Base-by-base conservation (phyloP, 2,888 invertebrate genomes). In the Melikaiella ostensackeni region DNA sequence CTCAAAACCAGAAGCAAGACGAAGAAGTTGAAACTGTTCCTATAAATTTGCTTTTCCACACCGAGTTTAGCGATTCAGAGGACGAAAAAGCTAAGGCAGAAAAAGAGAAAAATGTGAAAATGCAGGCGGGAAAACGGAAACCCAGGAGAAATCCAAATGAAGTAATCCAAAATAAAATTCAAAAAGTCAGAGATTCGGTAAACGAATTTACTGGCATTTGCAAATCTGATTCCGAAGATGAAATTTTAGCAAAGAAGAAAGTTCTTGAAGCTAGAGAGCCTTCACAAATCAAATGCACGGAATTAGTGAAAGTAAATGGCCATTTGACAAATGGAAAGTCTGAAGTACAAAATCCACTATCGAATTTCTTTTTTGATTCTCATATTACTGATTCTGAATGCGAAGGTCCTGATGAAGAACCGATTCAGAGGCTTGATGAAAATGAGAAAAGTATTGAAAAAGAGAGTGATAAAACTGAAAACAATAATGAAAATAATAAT, bases 21-120 rank as follows among this genome's bases (percentile, higher is more conserved):
- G 19, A 33, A 73, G n/a, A 62, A 77, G 59, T 11, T 30, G 27
- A 50, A 50, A n/a, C 9, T 33, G 9, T 8, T 11, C 70, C 87
- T 7, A 74, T 86, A 27, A 90, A 90, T 84, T 90, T 84, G 75
- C 90, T 90, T 74, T 90, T 90, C 77, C 85, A 87, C 79, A 79
- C 83, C 6, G 86, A 88, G 13, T 80, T 83, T 30, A 84, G 87
- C 0, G 90, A 86, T 74, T 88, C 88, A 0, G 90, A 90, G 21
- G 86, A 87, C 16, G 89, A 89, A 24, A 70, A 74, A 46, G 38
- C 42, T 13, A 46, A 55, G 13, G 9, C 74, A 16, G 33, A 74
- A 35, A 35, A 70, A 13, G 55, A 73, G 55, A 76, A 76, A 66
- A 27, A 59, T 59, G 11, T 33, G 35, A 21, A 75, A 63, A 50